Conservation (phyloP, 2,113 vertebrate genomes). For the Dicentrarchus labrax region DNA sequence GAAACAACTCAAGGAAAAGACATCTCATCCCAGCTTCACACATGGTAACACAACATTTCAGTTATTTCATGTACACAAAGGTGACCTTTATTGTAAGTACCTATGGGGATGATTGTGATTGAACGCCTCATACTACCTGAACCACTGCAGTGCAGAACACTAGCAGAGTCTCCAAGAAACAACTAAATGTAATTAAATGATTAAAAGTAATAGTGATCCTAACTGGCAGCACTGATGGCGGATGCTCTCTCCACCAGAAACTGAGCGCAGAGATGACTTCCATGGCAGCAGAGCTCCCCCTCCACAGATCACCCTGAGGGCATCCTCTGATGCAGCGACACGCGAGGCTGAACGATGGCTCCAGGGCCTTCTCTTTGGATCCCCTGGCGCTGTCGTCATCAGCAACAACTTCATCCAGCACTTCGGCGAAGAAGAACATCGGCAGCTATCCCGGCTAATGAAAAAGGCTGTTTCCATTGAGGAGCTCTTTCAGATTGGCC, state of each 20-base stretch:
- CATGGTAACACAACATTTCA: conserved; percentile 36
- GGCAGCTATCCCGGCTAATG: conserved; percentile 59
- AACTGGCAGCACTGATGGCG: background rate
- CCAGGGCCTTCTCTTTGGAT: background rate
- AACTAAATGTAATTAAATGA: no score
- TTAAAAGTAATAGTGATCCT: background rate
- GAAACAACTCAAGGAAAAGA: fast-evolving
- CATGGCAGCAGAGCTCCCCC: fast-evolving
- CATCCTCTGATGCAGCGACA: conserved; percentile 13
- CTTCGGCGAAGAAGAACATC: conserved; percentile 80
- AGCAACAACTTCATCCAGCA: conserved; percentile 86
- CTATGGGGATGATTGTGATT: background rate
- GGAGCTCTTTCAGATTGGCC: conserved; percentile 76
- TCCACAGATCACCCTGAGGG: conserved; percentile 74
- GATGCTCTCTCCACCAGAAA: conserved; percentile 5
- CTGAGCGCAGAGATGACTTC: background rate
- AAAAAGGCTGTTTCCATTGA: conserved; percentile 50
- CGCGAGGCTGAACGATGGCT: conserved; percentile 84
- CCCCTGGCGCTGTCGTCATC: conserved; percentile 37
- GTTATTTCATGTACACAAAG: background rate
- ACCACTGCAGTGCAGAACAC: background rate
- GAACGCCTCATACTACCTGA: background rate
- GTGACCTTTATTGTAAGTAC: background rate
- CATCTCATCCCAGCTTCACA: background rate
- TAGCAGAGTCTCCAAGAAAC: background rate